These are phyloP conservation scores for Trichonephila clavipes DNA, from an alignment of 1,140 invertebrate genomes.

Conservation along the genomic window DNA sequence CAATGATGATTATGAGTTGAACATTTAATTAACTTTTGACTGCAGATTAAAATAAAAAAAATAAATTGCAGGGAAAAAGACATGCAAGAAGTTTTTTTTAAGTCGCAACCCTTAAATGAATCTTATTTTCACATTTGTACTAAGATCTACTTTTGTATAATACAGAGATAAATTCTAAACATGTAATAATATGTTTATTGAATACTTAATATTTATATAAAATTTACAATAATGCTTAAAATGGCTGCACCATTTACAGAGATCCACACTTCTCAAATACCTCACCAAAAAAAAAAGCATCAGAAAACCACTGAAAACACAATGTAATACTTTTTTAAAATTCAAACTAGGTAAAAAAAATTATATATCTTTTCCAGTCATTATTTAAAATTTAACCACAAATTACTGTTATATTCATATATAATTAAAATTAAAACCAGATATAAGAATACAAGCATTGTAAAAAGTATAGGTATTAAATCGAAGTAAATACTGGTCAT, in stretches of 20 bases:
- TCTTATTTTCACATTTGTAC: too few species aligned
- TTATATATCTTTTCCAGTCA: not conserved
- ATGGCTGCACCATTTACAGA: not conserved
- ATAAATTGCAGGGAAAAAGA: too few species aligned
- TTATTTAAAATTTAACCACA: not conserved
- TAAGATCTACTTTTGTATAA: too few species aligned
- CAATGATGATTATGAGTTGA: too few species aligned
- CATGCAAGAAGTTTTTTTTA: too few species aligned
- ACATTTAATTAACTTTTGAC: too few species aligned
- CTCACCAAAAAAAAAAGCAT: not conserved
- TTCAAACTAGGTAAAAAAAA: not conserved
- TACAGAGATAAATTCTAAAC: not conserved
- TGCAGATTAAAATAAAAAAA: too few species aligned
- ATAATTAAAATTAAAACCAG: not conserved
- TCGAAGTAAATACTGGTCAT: not conserved
- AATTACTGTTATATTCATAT: not conserved
- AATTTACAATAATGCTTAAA: conserved; percentile 19
- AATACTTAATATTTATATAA: not conserved
- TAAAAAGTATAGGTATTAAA: not conserved
- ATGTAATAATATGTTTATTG: not conserved
- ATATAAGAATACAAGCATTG: not conserved
- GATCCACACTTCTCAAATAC: not conserved
- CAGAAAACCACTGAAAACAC: not conserved
- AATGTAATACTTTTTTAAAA: not conserved
- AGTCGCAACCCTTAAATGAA: too few species aligned